phyloP scores from a whole-genome alignment of 2,797 vertebrate species.

The Sphaeramia orbicularis region DNA sequence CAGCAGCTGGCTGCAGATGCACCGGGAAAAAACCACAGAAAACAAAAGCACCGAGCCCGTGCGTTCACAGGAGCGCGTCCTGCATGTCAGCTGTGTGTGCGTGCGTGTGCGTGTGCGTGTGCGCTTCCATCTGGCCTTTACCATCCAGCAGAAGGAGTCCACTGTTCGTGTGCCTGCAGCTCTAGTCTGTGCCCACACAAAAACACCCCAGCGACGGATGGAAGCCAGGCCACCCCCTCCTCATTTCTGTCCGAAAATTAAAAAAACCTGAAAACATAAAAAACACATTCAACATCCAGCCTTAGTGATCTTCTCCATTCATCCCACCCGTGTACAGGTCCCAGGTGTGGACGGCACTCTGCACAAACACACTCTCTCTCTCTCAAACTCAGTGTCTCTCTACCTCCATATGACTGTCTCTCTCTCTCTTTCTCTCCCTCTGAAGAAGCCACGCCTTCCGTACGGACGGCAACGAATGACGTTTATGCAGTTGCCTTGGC shows the following conservation, averaged over 20 bases:
- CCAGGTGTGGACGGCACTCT: slow-evolving; percentile 5
- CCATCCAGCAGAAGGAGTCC: slow-evolving; percentile 6
- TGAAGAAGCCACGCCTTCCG: slow-evolving; percentile 44
- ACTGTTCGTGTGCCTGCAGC: background rate
- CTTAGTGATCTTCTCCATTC: background rate
- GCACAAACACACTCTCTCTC: background rate
- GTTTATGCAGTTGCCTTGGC: slow-evolving; percentile 58
- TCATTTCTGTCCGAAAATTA: background rate
- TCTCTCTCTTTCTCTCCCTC: background rate
- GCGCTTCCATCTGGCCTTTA: no score
- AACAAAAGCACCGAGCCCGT: no score
- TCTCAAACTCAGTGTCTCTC: background rate
- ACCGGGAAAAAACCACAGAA: background rate
- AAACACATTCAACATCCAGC: background rate
- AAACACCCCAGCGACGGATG: background rate
- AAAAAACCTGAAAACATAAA: no score
- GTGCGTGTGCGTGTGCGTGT: no score
- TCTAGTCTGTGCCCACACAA: background rate
- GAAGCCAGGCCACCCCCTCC: background rate
- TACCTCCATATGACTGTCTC: background rate
- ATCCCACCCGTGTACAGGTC: no score
- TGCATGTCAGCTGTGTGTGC: no score
- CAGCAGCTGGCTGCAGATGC: background rate
- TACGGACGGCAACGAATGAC: slow-evolving; percentile 32
- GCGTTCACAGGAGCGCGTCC: background rate